These are phyloP conservation scores for Cenopis cana DNA, from an alignment of 2,888 invertebrate species.

Conservation along the genomic window DNA sequence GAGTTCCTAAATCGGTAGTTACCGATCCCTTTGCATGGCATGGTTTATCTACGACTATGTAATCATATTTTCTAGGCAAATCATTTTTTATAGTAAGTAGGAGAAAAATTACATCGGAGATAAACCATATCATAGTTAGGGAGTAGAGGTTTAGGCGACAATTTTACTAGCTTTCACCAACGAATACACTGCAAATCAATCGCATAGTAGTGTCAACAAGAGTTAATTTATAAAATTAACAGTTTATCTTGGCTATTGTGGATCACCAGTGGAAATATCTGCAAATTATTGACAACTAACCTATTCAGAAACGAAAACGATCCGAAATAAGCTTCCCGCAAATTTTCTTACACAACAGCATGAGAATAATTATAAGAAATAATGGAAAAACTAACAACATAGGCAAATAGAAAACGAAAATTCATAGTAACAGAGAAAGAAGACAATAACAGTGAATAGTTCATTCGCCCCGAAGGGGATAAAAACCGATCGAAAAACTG, in stretches of 20 bases:
- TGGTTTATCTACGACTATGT: background rate
- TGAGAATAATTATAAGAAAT: conserved; percentile 53
- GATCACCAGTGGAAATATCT: background rate
- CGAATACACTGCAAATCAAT: conserved; percentile 26
- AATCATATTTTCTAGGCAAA: background rate
- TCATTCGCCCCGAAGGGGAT: conserved; percentile 58
- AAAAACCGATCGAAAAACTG: conserved; percentile 74
- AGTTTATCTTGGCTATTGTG: background rate
- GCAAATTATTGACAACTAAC: conserved; percentile 11
- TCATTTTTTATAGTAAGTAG: background rate
- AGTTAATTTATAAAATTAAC: conserved; percentile 4
- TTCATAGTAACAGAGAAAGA: conserved; percentile 64
- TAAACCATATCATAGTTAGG: background rate
- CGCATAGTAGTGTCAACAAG: conserved; percentile 4
- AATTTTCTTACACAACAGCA: conserved; percentile 60
- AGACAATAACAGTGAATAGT: conserved; percentile 59
- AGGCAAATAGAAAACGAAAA: conserved; percentile 64
- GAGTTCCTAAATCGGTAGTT: background rate
- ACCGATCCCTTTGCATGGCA: background rate
- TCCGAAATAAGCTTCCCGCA: conserved; percentile 37
- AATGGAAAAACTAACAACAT: conserved; percentile 63
- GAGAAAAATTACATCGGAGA: background rate
- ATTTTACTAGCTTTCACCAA: conserved; percentile 23
- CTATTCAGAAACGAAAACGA: conserved; percentile 16
- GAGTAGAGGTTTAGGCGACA: conserved; percentile 8